Evolutionary conservation across 2,888 invertebrate species (phyloP).

Genomic region (Antheraea yamamai): DNA sequence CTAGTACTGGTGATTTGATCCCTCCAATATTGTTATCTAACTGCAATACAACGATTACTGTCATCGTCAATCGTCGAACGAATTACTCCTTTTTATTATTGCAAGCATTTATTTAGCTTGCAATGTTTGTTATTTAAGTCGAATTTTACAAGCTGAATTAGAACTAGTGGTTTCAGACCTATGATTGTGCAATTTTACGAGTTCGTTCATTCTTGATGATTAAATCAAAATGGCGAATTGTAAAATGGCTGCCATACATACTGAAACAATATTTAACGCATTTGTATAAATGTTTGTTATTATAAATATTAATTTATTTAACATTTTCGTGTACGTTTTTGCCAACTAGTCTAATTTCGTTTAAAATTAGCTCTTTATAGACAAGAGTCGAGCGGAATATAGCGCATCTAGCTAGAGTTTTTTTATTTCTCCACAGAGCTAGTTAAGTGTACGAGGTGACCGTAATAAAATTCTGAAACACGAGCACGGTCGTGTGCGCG

Average conservation of each 20-base stretch:
- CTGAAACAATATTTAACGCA: too few species aligned
- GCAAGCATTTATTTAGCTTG: too few species aligned
- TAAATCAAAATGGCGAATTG: too few species aligned
- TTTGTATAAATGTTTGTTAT: too few species aligned
- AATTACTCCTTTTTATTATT: neutral
- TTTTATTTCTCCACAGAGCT: slow-evolving; percentile 2
- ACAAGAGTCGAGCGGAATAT: neutral
- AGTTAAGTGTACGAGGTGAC: slow-evolving; percentile 1
- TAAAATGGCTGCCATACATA: too few species aligned
- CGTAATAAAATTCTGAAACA: slow-evolving; percentile 50
- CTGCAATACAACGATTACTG: too few species aligned
- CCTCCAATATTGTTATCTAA: too few species aligned
- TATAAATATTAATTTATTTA: neutral
- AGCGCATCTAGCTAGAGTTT: neutral
- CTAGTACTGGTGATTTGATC: neutral
- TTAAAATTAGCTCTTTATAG: neutral
- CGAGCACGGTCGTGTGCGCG: slow-evolving; percentile 46
- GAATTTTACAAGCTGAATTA: too few species aligned
- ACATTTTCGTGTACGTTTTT: neutral
- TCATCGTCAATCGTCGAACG: neutral
- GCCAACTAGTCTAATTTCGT: neutral
- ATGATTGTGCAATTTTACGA: too few species aligned
- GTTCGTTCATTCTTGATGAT: too few species aligned
- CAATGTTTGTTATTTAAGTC: too few species aligned
- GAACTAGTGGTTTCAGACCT: too few species aligned